A percentile compares a stretch with the other conserved stretches of the same genome.
These are phyloP conservation scores for Psilopsiagon aymara DNA, from an alignment of 2,113 vertebrate species.

Conservation along the genomic window DNA sequence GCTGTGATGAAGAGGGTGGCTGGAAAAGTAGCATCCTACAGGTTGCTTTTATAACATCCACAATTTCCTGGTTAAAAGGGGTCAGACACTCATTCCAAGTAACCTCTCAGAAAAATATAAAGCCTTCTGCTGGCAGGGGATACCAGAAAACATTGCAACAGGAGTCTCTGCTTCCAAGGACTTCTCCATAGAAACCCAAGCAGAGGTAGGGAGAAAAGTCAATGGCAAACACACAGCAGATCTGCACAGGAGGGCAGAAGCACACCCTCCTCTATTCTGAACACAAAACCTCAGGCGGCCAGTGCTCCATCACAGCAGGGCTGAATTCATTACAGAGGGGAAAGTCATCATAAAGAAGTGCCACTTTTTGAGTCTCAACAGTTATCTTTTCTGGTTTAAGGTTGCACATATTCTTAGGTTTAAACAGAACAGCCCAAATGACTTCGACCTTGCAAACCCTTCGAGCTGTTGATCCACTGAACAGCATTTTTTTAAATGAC, in stretches of 20 bases:
- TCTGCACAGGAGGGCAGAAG: not conserved
- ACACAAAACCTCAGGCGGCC: fast-evolving
- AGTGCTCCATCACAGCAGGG: not conserved
- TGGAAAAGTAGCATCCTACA: not conserved
- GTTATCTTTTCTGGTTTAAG: not conserved
- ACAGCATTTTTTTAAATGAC: not conserved
- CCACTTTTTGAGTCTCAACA: not conserved
- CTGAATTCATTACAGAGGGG: not conserved
- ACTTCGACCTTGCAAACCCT: not conserved
- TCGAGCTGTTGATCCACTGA: not conserved
- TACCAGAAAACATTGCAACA: not conserved
- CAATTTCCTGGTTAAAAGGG: not conserved
- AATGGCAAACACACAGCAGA: not conserved
- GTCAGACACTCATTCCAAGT: not conserved
- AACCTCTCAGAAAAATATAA: not conserved
- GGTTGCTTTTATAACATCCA: not conserved
- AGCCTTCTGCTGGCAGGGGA: not conserved
- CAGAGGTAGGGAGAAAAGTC: not conserved
- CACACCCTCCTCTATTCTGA: not conserved
- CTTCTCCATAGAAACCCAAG: not conserved
- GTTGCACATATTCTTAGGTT: not conserved
- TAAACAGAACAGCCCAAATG: not conserved
- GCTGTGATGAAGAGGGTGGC: not conserved
- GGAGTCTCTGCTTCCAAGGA: not conserved
- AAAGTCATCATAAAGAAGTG: not conserved